Percentiles rank a stretch among this genome's conserved stretches.
These are phyloP conservation scores for Anguilla japonica DNA, from an alignment of 2,113 vertebrate species.

Conservation along the genomic window DNA sequence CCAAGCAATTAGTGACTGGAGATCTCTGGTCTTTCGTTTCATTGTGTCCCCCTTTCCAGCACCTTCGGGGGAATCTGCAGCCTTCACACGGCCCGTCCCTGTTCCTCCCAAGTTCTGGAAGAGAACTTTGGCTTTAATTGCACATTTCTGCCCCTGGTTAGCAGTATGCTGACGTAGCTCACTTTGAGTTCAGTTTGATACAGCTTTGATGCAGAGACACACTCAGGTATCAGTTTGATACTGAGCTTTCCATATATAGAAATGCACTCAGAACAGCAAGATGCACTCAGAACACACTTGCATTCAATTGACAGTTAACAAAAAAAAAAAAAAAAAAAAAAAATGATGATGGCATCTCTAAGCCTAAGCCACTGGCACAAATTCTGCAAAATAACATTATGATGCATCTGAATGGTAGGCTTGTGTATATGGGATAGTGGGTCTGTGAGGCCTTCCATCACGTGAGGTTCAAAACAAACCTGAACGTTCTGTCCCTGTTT, in stretches of 20 bases:
- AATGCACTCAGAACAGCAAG: too few species aligned
- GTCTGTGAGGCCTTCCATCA: not conserved
- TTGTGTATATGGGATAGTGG: not conserved
- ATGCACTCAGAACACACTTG: too few species aligned
- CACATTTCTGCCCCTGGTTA: not conserved
- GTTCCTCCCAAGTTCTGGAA: not conserved
- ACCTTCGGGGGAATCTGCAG: not conserved
- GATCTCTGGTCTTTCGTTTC: conserved; percentile 37
- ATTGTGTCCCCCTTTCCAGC: not conserved
- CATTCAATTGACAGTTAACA: not conserved
- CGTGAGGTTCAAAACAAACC: not conserved
- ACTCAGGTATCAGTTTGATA: too few species aligned
- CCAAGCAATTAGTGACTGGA: conserved; percentile 59
- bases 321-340: too few species aligned
- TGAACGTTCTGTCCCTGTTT: not conserved
- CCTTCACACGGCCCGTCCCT: not conserved
- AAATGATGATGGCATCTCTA: too few species aligned
- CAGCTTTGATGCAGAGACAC: too few species aligned
- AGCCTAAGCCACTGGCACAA: too few species aligned
- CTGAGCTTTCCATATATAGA: too few species aligned
- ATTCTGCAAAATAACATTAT: too few species aligned
- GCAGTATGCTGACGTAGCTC: not conserved
- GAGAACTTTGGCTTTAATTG: not conserved
- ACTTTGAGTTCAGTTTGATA: not conserved
- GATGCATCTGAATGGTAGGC: too few species aligned